phyloP scores from a whole-genome alignment of 1,140 invertebrate species.

The Drosophila ficusphila region DNA sequence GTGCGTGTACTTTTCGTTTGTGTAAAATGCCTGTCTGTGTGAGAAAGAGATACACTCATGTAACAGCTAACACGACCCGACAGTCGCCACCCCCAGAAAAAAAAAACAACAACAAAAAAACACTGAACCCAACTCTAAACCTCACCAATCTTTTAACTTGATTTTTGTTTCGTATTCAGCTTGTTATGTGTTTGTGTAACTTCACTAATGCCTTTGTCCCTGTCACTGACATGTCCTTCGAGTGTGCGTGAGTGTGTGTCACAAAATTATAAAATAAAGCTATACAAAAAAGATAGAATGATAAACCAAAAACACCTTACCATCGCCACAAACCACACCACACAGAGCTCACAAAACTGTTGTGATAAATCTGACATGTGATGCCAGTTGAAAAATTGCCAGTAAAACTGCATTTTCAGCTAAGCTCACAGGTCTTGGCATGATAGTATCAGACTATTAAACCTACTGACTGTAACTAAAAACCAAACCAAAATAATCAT shows the following conservation, averaged over 20 bases:
- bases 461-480: slow-evolving; percentile 36
- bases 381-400: slow-evolving; percentile 17
- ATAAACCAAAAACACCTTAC: background rate
- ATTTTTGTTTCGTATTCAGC: slow-evolving; percentile 36
- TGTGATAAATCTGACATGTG: slow-evolving; percentile 29
- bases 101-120: slow-evolving; percentile 10
- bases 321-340: slow-evolving; percentile 20
- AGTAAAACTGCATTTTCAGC: slow-evolving; percentile 4
- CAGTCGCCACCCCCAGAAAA: slow-evolving; percentile 22
- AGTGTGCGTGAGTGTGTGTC: slow-evolving; percentile 22
- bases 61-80: slow-evolving; percentile 47
- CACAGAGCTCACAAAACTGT: slow-evolving; percentile 28
- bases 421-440: slow-evolving; percentile 19
- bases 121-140: slow-evolving; percentile 15
- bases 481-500: slow-evolving; percentile 30
- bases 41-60: slow-evolving; percentile 31
- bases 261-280: slow-evolving; percentile 26
- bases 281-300: slow-evolving; percentile 6
- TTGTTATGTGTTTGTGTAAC: slow-evolving; percentile 50
- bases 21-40: slow-evolving; percentile 12
- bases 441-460: slow-evolving; percentile 38
- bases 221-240: slow-evolving; percentile 41
- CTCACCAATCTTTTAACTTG: slow-evolving; percentile 41
- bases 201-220: slow-evolving; percentile 50
- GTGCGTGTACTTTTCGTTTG: slow-evolving; percentile 48